A percentile compares a stretch with the other conserved stretches of the same genome.
phyloP scores from a whole-genome alignment of 2,113 vertebrate species.

The Microcebus griseorufus region DNA sequence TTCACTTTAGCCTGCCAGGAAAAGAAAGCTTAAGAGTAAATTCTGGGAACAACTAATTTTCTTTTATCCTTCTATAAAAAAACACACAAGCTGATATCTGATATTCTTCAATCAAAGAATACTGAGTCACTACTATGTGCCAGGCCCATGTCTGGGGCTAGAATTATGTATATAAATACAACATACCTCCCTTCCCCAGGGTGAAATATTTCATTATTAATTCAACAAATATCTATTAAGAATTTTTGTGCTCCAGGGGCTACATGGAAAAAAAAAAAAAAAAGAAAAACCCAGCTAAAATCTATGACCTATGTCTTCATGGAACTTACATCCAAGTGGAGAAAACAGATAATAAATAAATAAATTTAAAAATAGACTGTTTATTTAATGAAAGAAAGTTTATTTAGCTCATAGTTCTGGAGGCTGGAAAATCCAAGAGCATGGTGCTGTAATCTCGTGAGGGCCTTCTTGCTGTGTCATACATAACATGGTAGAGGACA shows the following conservation, averaged over 20 bases:
- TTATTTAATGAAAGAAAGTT: not conserved
- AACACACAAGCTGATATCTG: not conserved
- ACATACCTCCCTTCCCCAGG: not conserved
- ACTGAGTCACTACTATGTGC: not conserved
- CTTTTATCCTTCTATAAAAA: slow-evolving; percentile 7
- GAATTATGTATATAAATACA: not conserved
- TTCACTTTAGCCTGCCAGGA: slow-evolving; percentile 33
- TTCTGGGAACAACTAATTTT: slow-evolving; percentile 47
- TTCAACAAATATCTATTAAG: not conserved
- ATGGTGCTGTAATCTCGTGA: not conserved
- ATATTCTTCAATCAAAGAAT: not conserved
- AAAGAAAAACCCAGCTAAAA: not conserved
- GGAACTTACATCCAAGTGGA: not conserved
- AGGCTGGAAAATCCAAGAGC: not conserved
- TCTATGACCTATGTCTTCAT: not conserved
- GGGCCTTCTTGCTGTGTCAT: not conserved
- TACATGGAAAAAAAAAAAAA: not conserved
- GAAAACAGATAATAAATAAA: not conserved
- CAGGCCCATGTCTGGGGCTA: not conserved
- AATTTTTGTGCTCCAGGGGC: not conserved
- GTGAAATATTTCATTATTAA: not conserved
- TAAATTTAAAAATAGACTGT: not conserved
- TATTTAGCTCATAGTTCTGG: not conserved
- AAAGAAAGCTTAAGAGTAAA: slow-evolving; percentile 37
- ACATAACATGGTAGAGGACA: not conserved